These are phyloP conservation scores for Indri indri DNA, from an alignment of 2,113 vertebrate species.

Conservation along the genomic window DNA sequence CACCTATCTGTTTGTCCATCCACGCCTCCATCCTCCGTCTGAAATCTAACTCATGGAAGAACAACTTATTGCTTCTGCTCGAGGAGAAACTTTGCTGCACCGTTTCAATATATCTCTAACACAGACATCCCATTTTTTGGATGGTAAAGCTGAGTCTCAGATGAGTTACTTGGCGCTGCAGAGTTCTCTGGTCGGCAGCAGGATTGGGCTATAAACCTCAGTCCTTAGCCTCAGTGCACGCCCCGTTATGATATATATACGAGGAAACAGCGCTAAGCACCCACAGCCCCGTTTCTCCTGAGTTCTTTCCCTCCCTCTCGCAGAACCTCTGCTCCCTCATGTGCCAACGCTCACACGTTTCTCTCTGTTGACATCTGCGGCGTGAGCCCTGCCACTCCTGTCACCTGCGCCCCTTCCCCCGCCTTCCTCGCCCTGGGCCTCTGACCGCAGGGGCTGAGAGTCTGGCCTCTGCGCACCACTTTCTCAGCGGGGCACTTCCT, in stretches of 20 bases:
- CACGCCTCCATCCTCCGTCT: neutral
- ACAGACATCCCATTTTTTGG: neutral
- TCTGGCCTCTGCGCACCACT: constrained; percentile 78
- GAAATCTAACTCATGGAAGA: neutral
- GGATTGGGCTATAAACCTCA: too few relatives aligned
- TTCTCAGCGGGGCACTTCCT: constrained; percentile 89
- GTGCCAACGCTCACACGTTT: constrained; percentile 57
- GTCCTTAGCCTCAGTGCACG: rapidly evolving
- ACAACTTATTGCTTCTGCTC: neutral
- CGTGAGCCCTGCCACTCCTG: neutral
- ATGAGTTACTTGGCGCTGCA: neutral
- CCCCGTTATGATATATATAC: rapidly evolving
- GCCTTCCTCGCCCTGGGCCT: constrained; percentile 44
- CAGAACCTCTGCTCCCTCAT: constrained; percentile 60
- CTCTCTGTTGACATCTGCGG: constrained; percentile 51
- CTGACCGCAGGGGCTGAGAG: constrained; percentile 87
- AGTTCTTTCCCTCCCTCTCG: constrained; percentile 20
- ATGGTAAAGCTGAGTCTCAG: neutral
- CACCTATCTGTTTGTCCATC: neutral
- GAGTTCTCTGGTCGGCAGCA: neutral
- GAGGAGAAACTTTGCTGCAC: too few relatives aligned
- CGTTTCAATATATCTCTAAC: neutral
- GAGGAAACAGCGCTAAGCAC: neutral
- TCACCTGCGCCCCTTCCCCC: constrained; percentile 64
- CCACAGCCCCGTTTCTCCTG: neutral